Conservation (phyloP, 2,113 vertebrate genomes). For the Urocolius indicus region DNA sequence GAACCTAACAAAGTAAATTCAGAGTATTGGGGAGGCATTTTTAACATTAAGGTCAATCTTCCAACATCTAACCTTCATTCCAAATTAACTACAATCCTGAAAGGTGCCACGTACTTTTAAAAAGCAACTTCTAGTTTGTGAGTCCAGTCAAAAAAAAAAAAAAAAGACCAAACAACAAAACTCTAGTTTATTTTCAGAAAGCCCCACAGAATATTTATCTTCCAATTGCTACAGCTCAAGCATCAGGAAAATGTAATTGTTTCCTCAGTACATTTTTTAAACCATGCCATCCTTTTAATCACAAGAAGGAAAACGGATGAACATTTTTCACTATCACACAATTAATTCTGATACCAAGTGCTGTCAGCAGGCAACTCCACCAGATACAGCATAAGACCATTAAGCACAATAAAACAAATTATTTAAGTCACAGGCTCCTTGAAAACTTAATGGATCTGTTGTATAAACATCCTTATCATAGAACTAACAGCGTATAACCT, state of each 20-base stretch:
- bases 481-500: slow-evolving; percentile 25
- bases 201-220: not conserved
- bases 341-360: slow-evolving; percentile 11
- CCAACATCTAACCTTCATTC: not conserved
- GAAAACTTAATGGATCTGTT: slow-evolving; percentile 28
- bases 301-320: not conserved
- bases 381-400: slow-evolving; percentile 12
- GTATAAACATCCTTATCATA: slow-evolving; percentile 9
- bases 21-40: not conserved
- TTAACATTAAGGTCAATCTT: slow-evolving; percentile 3
- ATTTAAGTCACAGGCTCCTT: slow-evolving; percentile 1
- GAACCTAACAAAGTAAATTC: slow-evolving; percentile 43
- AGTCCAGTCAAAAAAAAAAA: not conserved
- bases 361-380: not conserved
- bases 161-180: not conserved
- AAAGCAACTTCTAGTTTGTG: not conserved
- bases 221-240: not conserved
- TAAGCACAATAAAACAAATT: slow-evolving; percentile 47
- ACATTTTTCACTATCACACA: slow-evolving; percentile 1
- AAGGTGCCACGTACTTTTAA: slow-evolving; percentile 20
- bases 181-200: not conserved
- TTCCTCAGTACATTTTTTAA: not conserved
- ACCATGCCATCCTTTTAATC: not conserved
- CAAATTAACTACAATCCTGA: slow-evolving; percentile 17
- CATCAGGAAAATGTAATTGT: not conserved